These are phyloP conservation scores for Hymenochirus boettgeri DNA, from an alignment of 2,113 vertebrate genomes.

Conservation along the genomic window DNA sequence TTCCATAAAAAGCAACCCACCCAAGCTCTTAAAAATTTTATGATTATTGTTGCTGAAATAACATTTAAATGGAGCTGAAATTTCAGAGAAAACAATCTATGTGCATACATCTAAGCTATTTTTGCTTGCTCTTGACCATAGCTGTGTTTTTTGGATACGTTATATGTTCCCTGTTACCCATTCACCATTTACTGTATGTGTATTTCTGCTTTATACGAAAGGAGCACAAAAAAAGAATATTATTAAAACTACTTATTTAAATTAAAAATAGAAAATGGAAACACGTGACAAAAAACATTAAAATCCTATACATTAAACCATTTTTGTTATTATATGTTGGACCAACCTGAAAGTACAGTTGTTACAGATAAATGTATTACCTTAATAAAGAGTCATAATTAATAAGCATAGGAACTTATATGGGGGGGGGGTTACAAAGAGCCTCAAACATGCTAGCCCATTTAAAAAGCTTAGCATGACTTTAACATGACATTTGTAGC, in stretches of 20 bases:
- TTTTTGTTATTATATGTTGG: not conserved
- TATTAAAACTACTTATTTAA: not conserved
- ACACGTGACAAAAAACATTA: too few relatives aligned
- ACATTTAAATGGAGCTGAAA: slow-evolving; percentile 42
- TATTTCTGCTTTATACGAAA: slow-evolving; percentile 4
- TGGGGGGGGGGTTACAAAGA: too few relatives aligned
- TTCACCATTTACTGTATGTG: slow-evolving; percentile 20
- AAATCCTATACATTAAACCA: too few relatives aligned
- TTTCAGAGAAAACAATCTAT: slow-evolving; percentile 44
- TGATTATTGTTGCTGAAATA: slow-evolving; percentile 45
- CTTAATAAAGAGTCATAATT: too few relatives aligned
- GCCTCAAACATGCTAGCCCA: too few relatives aligned
- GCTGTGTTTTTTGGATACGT: slow-evolving; percentile 39
- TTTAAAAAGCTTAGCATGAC: too few relatives aligned
- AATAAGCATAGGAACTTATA: too few relatives aligned
- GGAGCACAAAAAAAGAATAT: slow-evolving; percentile 8
- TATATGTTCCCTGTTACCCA: slow-evolving; percentile 26
- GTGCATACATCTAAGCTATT: slow-evolving; percentile 36
- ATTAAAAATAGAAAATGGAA: not conserved
- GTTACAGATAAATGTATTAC: too few relatives aligned
- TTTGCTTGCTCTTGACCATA: slow-evolving; percentile 21
- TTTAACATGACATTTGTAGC: too few relatives aligned
- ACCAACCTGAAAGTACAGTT: too few relatives aligned
- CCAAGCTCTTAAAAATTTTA: slow-evolving; percentile 44
- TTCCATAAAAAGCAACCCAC: slow-evolving; percentile 44